Base-by-base conservation (phyloP, 2,113 vertebrate genomes). In the Aegithalos caudatus region DNA sequence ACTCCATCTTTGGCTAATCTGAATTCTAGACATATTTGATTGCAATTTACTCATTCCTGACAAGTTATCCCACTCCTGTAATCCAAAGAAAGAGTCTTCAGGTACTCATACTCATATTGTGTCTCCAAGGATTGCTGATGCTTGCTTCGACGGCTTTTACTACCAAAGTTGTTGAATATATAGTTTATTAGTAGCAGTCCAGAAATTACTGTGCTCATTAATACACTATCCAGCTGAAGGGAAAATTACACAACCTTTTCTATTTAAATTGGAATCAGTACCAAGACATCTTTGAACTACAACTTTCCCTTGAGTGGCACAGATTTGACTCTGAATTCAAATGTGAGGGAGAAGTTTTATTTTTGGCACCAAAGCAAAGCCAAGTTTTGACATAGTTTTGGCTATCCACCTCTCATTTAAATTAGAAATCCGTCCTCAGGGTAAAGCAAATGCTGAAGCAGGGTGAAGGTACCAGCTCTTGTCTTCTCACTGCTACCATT, bases 11-110 rank as follows among this genome's bases (percentile, higher is more conserved):
- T 82, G 70, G 85, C 58, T 81, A 76, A 90, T 84, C 93, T 94
- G 95, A 88, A 94, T 96, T 86, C 86, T 94, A 85, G 64, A 95
- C 60, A 86, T 91, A 86, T 90, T 93, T 96, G 87, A 95, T 85
- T 94, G 81, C 84, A 88, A 81, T 96, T 95, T 92, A 87, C 72
- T 96, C 20, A 37, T 54, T 95, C 54, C 66, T 96, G 88, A 87
- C 87, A 92, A 91, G 62, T 88, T 84, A 86, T 73, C 87, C 64
- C 92, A 42, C 35, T 81, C 60, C 35, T 78, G 28, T 42, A 90
- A 92, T 77, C 50, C 80, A 92, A 90, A 92, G 57, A 84, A 94
- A 92, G 90, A 60, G 56, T 84, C 72, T 92, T 96, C 81, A 91
- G 87, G 73, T 89, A 85, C 51, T 88, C 53, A 31, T 48, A 51